A percentile compares a stretch with the other conserved stretches of the same genome.
Conservation (phyloP, 1,140 invertebrate species). For the Metaphire vulgaris region DNA sequence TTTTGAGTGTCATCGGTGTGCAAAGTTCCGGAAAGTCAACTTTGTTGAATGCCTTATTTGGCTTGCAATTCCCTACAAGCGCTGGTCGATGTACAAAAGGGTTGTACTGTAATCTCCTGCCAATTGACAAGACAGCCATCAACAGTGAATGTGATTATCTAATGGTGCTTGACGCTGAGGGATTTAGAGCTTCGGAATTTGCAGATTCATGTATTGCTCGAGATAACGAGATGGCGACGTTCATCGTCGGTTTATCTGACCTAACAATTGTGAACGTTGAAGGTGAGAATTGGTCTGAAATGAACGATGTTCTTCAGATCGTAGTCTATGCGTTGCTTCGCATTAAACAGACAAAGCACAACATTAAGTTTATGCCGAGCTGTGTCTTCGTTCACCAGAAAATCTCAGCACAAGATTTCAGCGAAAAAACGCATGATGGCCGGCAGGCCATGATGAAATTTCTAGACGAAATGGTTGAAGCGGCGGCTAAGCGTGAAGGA, state of each 20-base stretch:
- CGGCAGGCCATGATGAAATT: not conserved
- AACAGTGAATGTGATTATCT: not conserved
- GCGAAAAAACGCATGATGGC: not conserved
- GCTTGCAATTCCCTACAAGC: not conserved
- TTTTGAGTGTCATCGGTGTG: not conserved
- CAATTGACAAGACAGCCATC: not conserved
- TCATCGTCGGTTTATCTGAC: not conserved
- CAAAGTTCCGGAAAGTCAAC: constrained; percentile 15
- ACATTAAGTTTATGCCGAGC: not conserved
- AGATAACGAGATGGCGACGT: constrained; percentile 1
- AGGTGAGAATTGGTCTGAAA: constrained; percentile 5
- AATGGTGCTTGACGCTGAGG: not conserved
- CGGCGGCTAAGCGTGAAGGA: not conserved
- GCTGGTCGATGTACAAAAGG: constrained; percentile 11
- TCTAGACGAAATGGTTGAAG: not conserved
- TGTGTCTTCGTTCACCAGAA: constrained; percentile 8
- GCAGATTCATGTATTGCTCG: not conserved
- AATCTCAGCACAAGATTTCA: not conserved
- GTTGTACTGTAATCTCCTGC: not conserved
- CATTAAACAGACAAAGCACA: not conserved
- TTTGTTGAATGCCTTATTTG: constrained; percentile 1
- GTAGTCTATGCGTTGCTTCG: not conserved
- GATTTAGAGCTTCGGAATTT: not conserved
- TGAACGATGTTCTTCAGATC: constrained; percentile 1
- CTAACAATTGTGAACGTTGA: not conserved